phyloP scores from a whole-genome alignment of 1,140 invertebrate genomes.

The Rhopalosiphum padi region DNA sequence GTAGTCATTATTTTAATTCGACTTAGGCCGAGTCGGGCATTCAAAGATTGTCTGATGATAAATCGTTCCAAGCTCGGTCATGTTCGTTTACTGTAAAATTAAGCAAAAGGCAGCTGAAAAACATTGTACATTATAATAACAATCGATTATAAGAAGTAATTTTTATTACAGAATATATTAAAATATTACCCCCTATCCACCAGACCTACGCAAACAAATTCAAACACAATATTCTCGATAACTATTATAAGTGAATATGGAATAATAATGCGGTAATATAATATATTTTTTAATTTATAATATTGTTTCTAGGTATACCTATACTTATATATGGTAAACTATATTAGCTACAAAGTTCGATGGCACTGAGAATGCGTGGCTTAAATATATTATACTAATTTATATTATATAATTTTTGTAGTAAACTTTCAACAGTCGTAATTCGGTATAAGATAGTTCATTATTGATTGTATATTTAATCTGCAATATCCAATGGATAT shows the following conservation, averaged over 20 bases:
- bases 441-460: too few relatives aligned
- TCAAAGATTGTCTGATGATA: slow-evolving; percentile 47
- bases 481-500: too few relatives aligned
- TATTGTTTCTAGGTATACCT: background rate
- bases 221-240: background rate
- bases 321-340: too few relatives aligned
- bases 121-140: background rate
- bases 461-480: too few relatives aligned
- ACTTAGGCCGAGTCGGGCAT: background rate
- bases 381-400: too few relatives aligned
- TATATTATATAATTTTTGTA: too few relatives aligned
- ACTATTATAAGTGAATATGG: background rate
- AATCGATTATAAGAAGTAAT: background rate
- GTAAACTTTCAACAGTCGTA: too few relatives aligned
- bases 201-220: background rate
- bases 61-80: background rate
- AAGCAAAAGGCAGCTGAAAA: background rate
- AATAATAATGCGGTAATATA: background rate
- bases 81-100: background rate
- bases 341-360: too few relatives aligned
- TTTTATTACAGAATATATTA: background rate
- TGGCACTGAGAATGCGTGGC: too few relatives aligned
- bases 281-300: background rate
- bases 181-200: background rate
- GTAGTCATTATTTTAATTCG: slow-evolving; percentile 35